Evolutionary conservation across 2,888 invertebrate genomes (phyloP), one percentile per base, ranked within the genome.

Genomic region (Eupithecia centaureata): DNA sequence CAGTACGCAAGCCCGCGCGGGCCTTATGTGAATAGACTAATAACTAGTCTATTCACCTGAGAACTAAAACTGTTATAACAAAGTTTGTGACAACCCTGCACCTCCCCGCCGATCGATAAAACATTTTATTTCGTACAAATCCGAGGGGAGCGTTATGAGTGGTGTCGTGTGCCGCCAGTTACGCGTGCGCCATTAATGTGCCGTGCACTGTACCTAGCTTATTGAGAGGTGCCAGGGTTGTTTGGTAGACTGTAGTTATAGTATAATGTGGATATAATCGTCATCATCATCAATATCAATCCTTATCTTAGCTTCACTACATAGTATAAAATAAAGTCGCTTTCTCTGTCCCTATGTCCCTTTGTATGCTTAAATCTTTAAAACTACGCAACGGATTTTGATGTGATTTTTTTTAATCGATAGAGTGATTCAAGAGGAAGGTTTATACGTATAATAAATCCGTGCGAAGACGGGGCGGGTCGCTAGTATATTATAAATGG

Each of bases 121-220:
- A 79, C 84, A 85, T 88, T 89, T 88, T 87, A 87, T 76, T 86
- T 84, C 82, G 81, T 86, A 86, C 85, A 86, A 87, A 86, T 81
- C 80, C 78, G 80, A 82, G 88, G 89, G 87, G 84, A 78, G 83
- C 66, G 33, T 72, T 85, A 85, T 82, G 86, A 90, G 88, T 83
- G 84, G 81, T 77, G 90, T 84, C 91, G 90, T 91, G 91, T 91
- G 91, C 85, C 79, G 73, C 81, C 84, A 82, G 86, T 89, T 89
- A 89, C 69, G 67, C 61, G 66, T 69, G 64, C 68, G 63, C 68
- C 63, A 59, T 72, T 75, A 71, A 72, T 65, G 70, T 63, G 63
- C 42, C 51, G 62, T 25, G 63, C 66, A 69, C 52, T 68, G 63
- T 69, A 67, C 64, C 51, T 61, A 30, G 52, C 18, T 22, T 35